These are phyloP conservation scores for Apogon talboti DNA, from an alignment of 2,797 vertebrate species.

Conservation along the genomic window DNA sequence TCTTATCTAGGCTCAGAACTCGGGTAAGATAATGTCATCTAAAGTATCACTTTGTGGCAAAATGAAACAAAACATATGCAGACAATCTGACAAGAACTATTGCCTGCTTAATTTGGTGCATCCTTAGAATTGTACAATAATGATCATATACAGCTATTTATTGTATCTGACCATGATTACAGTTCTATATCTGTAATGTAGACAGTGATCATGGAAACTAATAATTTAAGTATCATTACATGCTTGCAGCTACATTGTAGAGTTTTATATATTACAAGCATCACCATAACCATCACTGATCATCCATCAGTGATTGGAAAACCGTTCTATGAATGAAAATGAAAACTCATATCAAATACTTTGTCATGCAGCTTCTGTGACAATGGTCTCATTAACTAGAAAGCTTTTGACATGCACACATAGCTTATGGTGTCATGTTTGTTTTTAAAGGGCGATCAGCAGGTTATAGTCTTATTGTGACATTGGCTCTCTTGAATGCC, in stretches of 20 bases:
- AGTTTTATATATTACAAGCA: no score
- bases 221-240: no score
- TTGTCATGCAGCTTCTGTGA: background rate
- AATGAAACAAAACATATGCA: background rate
- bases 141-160: background rate
- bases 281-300: no score
- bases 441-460: no score
- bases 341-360: background rate
- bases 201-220: background rate
- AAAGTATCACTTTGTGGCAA: background rate
- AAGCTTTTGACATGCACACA: background rate
- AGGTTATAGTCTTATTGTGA: no score
- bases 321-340: no score
- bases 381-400: background rate
- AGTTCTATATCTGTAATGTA: background rate
- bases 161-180: background rate
- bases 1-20: background rate
- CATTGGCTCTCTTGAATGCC: no score
- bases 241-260: no score
- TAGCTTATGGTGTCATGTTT: no score
- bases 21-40: background rate
- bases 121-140: no score
- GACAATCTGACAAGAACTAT: background rate
- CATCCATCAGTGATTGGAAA: no score
- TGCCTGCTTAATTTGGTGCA: slow-evolving; percentile 2